Evolutionary conservation across 2,113 vertebrate genomes (phyloP).

Genomic region (Microtus pennsylvanicus): DNA sequence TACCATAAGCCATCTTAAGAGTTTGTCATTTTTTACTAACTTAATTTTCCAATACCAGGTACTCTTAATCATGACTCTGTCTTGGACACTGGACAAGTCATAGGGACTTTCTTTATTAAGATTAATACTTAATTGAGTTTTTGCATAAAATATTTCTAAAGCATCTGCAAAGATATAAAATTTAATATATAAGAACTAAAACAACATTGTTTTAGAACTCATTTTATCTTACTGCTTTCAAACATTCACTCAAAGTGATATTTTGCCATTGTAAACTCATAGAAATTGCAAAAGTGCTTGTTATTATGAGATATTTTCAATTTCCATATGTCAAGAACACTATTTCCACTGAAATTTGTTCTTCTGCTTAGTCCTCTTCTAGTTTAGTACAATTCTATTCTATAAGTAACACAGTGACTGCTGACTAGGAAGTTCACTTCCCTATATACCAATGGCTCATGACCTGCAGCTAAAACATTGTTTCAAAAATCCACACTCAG

Average conservation of each 20-base stretch:
- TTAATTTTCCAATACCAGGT: background rate
- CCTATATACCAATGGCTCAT: background rate
- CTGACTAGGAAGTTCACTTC: background rate
- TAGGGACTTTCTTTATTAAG: background rate
- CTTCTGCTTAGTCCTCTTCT: background rate
- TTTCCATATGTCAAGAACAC: background rate
- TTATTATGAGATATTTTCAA: constrained; percentile 1
- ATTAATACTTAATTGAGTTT: background rate
- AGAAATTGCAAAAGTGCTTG: background rate
- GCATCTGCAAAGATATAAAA: background rate
- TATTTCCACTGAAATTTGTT: constrained; percentile 20
- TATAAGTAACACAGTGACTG: background rate
- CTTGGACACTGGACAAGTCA: background rate
- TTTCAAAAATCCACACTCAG: too few relatives aligned
- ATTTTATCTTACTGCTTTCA: background rate
- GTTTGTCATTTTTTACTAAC: background rate
- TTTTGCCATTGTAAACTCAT: background rate
- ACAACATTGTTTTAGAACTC: background rate
- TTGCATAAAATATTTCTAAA: background rate
- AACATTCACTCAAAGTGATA: background rate
- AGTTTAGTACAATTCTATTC: background rate
- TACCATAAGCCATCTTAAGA: background rate
- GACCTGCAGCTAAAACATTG: background rate
- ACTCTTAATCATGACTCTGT: background rate
- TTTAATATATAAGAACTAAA: background rate